Evolutionary conservation across 2,113 vertebrate species (phyloP), one percentile per base, ranked within the genome.

Genomic region (Oxyura jamaicensis): DNA sequence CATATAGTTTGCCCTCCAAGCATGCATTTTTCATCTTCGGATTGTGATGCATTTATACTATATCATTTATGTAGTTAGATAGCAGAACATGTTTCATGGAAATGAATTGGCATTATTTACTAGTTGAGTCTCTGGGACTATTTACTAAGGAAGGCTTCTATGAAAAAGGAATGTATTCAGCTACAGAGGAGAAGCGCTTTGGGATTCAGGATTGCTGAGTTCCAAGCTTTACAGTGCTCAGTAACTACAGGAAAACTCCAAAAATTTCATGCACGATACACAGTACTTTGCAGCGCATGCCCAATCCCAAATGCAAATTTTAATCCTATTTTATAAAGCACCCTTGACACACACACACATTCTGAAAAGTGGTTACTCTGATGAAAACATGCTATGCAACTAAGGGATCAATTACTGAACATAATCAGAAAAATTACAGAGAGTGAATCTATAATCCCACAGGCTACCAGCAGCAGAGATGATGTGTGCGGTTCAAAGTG

Each of bases 101-200:
- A 93, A 95, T 23, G 36, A 89, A 93, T 84, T 39, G 71, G 55
- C 46, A 68, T 86, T 92, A 91, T 75, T 89, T 90, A 68, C 48
- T 36, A 75, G 80, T 73, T 76, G 71, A 75, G 68, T 90, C 60
- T 78, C 77, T 67, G 48, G 15, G 23, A 72, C 67, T 69, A 66
- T 89, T 90, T 60, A 75, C 46, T 53, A 91, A 55, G 28, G 55
- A 71, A 82, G 29, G 75, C n/a, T 94, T 84, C 41, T n/a, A 58
- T 59, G 71, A 89, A 91, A 95, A 93, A 35, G 12, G 33, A 84
- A 92, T 12, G 19, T 66, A 85, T 8, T 75, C 62, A 35, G 41
- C 44, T 85, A 82, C 66, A 91, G 75, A 95, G 22, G 20, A 86
- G 90, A 79, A 83, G 10, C 14, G 66, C 48, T 81, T 76, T 48